These are phyloP conservation scores for Celastrina argiolus DNA, from an alignment of 2,888 invertebrate species.

Conservation along the genomic window DNA sequence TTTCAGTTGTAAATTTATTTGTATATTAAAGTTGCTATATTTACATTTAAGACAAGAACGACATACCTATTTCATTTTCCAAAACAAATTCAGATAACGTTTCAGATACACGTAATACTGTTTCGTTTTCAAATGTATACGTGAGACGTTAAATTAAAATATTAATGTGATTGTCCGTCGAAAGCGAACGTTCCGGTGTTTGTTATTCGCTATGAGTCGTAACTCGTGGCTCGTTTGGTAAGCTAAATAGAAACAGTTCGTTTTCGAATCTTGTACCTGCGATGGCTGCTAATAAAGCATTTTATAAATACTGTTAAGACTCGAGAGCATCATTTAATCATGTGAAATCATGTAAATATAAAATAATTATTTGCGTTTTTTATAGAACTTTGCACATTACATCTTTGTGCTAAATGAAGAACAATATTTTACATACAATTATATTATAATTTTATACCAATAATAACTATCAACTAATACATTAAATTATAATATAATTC, in stretches of 20 bases:
- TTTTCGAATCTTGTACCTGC: not conserved
- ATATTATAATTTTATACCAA: no score
- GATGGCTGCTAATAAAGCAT: not conserved
- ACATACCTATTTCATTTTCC: not conserved
- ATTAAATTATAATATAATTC: no score
- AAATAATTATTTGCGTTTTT: no score
- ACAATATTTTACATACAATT: no score
- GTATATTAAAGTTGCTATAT: not conserved
- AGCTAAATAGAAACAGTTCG: constrained; percentile 41
- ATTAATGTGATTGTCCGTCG: constrained; percentile 55
- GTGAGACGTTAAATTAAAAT: constrained; percentile 46
- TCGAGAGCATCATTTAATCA: not conserved
- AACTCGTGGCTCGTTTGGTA: constrained; percentile 56
- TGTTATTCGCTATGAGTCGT: constrained; percentile 60
- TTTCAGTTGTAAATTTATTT: not conserved
- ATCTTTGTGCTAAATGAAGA: no score
- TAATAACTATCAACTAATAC: no score
- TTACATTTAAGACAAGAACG: not conserved
- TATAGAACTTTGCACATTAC: no score
- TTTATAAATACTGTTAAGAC: not conserved
- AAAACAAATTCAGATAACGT: constrained; percentile 4
- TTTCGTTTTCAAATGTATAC: constrained; percentile 43
- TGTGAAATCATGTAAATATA: no score
- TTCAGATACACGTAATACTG: constrained; percentile 23
- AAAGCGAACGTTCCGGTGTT: constrained; percentile 73